Conservation (phyloP, 2,797 vertebrate genomes). For the Cichlasoma orientale region DNA sequence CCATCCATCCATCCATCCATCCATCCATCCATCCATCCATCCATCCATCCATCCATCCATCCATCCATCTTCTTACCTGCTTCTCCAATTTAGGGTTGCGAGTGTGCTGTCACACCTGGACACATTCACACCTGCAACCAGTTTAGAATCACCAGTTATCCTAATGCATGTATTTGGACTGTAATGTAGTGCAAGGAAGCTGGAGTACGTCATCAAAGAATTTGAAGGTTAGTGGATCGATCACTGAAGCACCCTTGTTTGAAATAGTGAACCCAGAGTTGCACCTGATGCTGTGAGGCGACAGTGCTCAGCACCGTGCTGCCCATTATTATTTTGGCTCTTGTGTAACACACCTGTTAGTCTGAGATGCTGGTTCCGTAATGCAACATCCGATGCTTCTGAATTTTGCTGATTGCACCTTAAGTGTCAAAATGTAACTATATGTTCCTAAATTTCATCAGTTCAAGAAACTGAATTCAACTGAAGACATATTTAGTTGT, state of each 20-base stretch:
- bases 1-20: background rate
- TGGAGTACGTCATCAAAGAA: background rate
- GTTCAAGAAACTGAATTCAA: slow-evolving; percentile 23
- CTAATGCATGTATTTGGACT: background rate
- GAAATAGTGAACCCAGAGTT: background rate
- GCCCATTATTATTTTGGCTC: too few species aligned
- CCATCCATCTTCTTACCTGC: background rate
- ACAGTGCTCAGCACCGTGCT: too few species aligned
- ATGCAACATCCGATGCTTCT: too few species aligned
- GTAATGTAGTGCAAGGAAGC: background rate
- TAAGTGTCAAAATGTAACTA: background rate
- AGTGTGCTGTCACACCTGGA: too few species aligned
- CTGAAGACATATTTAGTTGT: background rate
- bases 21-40: background rate
- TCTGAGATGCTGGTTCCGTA: too few species aligned
- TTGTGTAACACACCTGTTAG: too few species aligned
- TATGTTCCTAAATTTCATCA: slow-evolving; percentile 34
- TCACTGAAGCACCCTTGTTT: background rate
- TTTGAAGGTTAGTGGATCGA: background rate
- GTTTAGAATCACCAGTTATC: background rate
- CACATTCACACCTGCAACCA: background rate
- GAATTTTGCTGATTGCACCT: too few species aligned
- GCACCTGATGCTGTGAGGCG: background rate
- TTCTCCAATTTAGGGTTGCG: background rate
- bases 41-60: too few species aligned